Evolutionary conservation across 2,797 vertebrate species (phyloP), one percentile per base, ranked within the genome.

Genomic region (Gallinago solitaria): DNA sequence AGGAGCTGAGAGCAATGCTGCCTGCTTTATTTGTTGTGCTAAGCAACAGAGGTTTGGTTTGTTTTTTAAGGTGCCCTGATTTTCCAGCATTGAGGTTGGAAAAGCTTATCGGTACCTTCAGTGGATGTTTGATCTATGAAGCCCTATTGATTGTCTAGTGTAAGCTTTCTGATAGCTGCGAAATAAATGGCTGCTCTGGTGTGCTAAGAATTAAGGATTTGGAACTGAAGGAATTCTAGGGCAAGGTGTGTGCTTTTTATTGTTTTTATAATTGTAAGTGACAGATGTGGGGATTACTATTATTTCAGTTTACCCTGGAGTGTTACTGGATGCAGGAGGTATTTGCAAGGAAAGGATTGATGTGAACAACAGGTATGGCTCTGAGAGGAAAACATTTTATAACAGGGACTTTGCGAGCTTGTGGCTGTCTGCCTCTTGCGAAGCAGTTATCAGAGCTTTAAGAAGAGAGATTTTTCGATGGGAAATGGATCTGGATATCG

Each of bases 51-150:
- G 17, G 13, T 18, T 79, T 83, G 51, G 5, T 13, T 35, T 64
- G 30, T 27, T 35, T 73, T 30, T 64, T 28, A 37, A 70, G 12
- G 7, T 63, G 39, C 5, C 27, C 11, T 68, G 5, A 53, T 83
- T 81, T 84, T 81, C 63, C 43, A 80, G 27, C n/a, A 16, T 0
- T 56, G 28, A 69, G 69, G 51, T 59, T 30, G 67, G 67, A 19
- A 63, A 79, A 77, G 13, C 32, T 59, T 53, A 16, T 47, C 9
- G 51, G 53, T 28, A 28, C 11, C 35, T 68, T 94, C 53, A 75
- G 41, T 2, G 2, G 59, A 25, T 0, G 9, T 82, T 90, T 0
- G 0, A 37, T 74, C 32, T 59, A 3, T 65, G 39, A 82, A 67
- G 57, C 48, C 0, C 2, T 67, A 59, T 41, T 57, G 74, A 56